Conservation (phyloP, 2,797 vertebrate genomes). For the Cossypha niveicapilla region DNA sequence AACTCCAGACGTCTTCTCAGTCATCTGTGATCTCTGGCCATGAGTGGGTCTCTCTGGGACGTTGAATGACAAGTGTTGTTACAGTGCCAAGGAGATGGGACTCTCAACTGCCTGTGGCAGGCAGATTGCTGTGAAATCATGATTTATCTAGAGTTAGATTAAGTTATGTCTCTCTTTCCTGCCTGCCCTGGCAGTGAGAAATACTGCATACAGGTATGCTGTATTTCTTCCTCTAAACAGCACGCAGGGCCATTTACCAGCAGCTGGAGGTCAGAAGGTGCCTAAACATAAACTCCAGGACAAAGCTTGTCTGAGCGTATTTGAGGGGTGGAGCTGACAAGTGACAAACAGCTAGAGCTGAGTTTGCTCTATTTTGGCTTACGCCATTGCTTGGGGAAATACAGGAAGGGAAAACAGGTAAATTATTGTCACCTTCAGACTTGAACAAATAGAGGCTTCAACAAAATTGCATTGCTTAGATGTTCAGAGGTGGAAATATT, state of each 20-base stretch:
- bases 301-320: neutral
- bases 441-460: slow-evolving; percentile 50
- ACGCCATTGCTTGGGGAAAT: neutral
- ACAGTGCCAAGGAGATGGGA: slow-evolving; percentile 30
- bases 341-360: neutral
- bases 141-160: slow-evolving; percentile 13
- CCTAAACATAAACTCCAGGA: neutral
- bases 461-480: slow-evolving; percentile 33
- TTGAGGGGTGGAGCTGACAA: slow-evolving; percentile 1
- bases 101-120: neutral
- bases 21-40: neutral
- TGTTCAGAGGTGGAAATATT: slow-evolving; percentile 28
- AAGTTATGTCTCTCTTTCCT: neutral
- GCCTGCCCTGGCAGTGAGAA: neutral
- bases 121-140: neutral
- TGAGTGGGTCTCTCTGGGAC: neutral
- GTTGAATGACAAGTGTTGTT: slow-evolving; percentile 8
- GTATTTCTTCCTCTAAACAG: slow-evolving; percentile 24
- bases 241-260: neutral
- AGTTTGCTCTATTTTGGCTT: slow-evolving; percentile 8
- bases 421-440: slow-evolving; percentile 29
- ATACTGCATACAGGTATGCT: neutral
- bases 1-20: neutral
- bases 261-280: neutral
- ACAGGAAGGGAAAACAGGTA: neutral